phyloP scores from a whole-genome alignment of 2,113 vertebrate species.

The Candoia aspera region DNA sequence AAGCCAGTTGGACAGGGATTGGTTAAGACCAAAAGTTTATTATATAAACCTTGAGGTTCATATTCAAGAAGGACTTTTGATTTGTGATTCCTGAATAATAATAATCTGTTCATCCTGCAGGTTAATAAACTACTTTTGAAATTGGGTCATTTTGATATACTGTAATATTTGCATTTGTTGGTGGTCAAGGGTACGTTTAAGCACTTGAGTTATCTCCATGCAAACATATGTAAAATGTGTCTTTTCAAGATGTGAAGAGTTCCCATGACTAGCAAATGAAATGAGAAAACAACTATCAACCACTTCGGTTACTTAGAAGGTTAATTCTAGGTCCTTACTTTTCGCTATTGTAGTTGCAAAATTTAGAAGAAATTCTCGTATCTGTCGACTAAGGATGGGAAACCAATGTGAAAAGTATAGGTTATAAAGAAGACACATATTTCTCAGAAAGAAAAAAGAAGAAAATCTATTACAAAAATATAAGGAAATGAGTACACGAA shows the following conservation, averaged over 20 bases:
- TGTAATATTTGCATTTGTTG: not conserved
- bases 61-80: not conserved
- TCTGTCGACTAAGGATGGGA: not conserved
- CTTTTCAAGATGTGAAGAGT: not conserved
- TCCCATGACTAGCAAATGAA: conserved; percentile 21
- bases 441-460: conserved; percentile 3
- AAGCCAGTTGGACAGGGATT: not conserved
- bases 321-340: not conserved
- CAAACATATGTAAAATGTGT: not conserved
- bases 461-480: not conserved
- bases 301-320: not conserved
- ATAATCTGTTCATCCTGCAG: not conserved
- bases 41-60: not conserved
- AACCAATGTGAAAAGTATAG: not conserved
- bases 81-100: not conserved
- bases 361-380: conserved; percentile 19
- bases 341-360: conserved; percentile 18
- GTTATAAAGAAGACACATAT: not conserved
- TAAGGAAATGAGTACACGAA: not conserved
- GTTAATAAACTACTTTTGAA: not conserved
- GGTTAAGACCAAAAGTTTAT: too few relatives aligned
- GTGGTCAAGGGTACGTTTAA: not conserved
- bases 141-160: not conserved
- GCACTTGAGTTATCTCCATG: not conserved
- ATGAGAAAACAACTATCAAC: not conserved